Conservation (phyloP, 2,113 vertebrate genomes). For the Percina caprodes region DNA sequence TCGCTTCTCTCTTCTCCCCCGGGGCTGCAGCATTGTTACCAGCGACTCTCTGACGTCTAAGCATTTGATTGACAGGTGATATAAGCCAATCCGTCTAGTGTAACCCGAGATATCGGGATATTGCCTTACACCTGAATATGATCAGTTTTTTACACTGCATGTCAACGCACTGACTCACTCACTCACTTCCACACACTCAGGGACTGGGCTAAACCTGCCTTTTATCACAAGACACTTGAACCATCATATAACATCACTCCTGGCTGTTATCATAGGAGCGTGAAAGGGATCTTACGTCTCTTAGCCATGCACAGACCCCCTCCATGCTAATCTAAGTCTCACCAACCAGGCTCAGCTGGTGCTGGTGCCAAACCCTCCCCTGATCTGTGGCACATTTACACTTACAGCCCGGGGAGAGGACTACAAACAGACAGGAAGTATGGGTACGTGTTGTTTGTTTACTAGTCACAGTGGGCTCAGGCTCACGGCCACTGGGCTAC, state of each 20-base stretch:
- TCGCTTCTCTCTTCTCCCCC: no score
- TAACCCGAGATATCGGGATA: no score
- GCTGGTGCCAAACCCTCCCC: constrained; percentile 9
- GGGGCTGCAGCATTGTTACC: no score
- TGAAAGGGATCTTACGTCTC: constrained; percentile 47
- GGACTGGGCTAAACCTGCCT: background rate
- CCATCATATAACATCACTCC: constrained; percentile 32
- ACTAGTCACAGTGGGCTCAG: constrained; percentile 34
- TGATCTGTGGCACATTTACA: constrained; percentile 29
- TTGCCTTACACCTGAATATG: no score
- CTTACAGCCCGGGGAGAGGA: constrained; percentile 14
- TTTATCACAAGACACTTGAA: constrained; percentile 43
- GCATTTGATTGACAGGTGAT: no score
- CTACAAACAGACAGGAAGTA: constrained; percentile 14
- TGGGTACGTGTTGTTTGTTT: constrained; percentile 33
- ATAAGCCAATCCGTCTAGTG: no score
- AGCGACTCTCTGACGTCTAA: no score
- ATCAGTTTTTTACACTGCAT: no score
- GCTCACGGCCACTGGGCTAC: constrained; percentile 15
- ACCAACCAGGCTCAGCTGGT: constrained; percentile 50
- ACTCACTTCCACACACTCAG: background rate
- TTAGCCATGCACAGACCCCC: background rate
- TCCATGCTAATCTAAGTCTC: constrained; percentile 29
- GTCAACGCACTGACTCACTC: no score
- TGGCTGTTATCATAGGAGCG: constrained; percentile 47